Conservation (phyloP, 2,888 invertebrate genomes). For the Eilema caniola region DNA sequence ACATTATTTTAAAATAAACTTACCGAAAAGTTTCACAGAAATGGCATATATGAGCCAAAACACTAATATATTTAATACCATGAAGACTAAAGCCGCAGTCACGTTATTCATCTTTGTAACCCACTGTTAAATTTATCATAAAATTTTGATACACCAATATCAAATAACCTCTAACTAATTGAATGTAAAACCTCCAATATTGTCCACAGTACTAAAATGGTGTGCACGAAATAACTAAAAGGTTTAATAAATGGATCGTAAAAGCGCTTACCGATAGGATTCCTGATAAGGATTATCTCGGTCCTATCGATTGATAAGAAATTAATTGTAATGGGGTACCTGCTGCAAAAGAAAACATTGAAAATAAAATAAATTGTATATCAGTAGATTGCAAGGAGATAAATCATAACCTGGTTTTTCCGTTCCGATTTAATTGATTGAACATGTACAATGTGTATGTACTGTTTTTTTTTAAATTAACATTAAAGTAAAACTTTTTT, state of each 20-base stretch:
- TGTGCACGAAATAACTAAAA: conserved; percentile 12
- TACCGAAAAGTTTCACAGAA: conserved; percentile 68
- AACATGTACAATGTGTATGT: no score
- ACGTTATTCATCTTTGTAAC: conserved; percentile 59
- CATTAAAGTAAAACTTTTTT: no score
- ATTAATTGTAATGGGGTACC: conserved; percentile 41
- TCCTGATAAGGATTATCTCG: conserved; percentile 33
- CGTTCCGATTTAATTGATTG: background rate
- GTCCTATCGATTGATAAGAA: conserved; percentile 45
- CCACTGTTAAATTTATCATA: background rate
- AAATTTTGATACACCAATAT: conserved; percentile 1
- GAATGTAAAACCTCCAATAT: background rate
- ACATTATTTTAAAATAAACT: conserved; percentile 47
- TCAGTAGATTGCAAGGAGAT: background rate
- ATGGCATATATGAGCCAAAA: conserved; percentile 71
- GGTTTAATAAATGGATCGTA: conserved; percentile 19
- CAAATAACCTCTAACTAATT: background rate
- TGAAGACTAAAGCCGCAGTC: conserved; percentile 61
- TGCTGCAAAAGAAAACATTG: background rate
- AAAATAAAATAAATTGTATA: background rate
- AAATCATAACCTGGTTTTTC: background rate
- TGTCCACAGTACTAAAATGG: conserved; percentile 3
- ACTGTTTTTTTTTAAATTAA: background rate
- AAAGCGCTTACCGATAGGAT: conserved; percentile 30
- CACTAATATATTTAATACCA: conserved; percentile 65